These are phyloP conservation scores for Chalcis sispes DNA, from an alignment of 2,888 invertebrate species.

Conservation along the genomic window DNA sequence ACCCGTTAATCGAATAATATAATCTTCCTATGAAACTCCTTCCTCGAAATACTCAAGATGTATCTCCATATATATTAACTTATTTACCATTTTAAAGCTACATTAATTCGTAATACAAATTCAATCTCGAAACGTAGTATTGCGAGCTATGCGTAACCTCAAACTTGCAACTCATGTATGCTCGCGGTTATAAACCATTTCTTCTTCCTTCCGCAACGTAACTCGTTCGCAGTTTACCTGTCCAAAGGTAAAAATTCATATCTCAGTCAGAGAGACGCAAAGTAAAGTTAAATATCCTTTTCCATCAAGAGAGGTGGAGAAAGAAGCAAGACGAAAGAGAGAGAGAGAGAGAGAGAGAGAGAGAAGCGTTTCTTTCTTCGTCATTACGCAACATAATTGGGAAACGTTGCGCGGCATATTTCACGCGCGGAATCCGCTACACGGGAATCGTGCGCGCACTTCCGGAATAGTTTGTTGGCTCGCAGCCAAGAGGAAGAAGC, in stretches of 20 bases:
- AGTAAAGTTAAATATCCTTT: background rate
- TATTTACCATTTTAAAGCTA: background rate
- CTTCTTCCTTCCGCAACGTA: background rate
- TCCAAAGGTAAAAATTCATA: constrained; percentile 13
- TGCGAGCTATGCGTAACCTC: background rate
- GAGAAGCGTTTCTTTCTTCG: constrained; percentile 35
- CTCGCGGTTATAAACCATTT: constrained; percentile 28
- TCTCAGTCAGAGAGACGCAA: background rate
- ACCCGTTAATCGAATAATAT: too few species aligned
- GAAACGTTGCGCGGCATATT: constrained; percentile 49
- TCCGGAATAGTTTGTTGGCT: constrained; percentile 51
- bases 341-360: constrained; percentile 34
- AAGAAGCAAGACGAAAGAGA: background rate
- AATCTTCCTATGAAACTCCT: too few species aligned
- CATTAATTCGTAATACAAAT: background rate
- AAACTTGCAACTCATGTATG: constrained; percentile 38
- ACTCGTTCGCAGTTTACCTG: background rate
- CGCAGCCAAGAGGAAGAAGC: constrained; percentile 28
- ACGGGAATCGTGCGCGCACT: constrained; percentile 3
- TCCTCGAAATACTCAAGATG: background rate
- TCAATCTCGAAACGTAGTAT: background rate
- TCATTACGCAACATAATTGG: constrained; percentile 54
- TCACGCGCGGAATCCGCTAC: constrained; percentile 41
- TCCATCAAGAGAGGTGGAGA: background rate
- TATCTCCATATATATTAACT: background rate